Evolutionary conservation across 2,888 invertebrate genomes (phyloP), one percentile per base, ranked within the genome.

Genomic region (Agonopterix subpropinquella): DNA sequence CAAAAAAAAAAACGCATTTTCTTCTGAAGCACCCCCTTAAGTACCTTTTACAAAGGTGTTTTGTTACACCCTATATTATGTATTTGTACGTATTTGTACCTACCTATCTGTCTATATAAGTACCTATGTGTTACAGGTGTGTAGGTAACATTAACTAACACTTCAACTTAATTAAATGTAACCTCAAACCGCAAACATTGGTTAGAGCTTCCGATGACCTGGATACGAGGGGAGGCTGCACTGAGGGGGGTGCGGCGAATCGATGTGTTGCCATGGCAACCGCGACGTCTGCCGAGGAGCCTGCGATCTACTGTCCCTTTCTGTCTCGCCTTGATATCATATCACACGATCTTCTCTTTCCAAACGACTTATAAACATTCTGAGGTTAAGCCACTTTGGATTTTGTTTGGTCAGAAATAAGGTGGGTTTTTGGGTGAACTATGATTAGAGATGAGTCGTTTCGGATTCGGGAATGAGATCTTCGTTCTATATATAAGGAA

Each of bases 271-370:
- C 80, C 75, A 86, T 84, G 70, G 76, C 80, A 72, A 88, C 87
- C 74, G 87, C 86, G 82, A 88, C 86, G 88, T 87, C 88, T 88
- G 87, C 87, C 83, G 85, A 86, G 86, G 78, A 86, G 84, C 77
- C 85, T 86, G 87, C 83, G 80, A 83, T 80, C 80, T 85, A 85
- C 87, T 87, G 77, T 87, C 88, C 77, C 84, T 85, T 75, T 88
- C 87, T 86, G 79, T 88, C 87, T 88, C 86, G 87, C 81, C 84
- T 80, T 79, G 83, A 81, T 88, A 87, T 88, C 86, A 87, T 88
- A 87, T 87, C 87, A 85, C 81, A 82, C 72, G 57, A 52, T 51
- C 49, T 55, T 53, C 47, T 55, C 39, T 43, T 54, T n/a, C 52
- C 58, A 65, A 76, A 71, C 46, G 64, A 49, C 58, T n/a, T 43